A percentile compares a stretch with the other conserved stretches of the same genome.
Evolutionary conservation across 92 coral and sea anemone species (phyloP).

Genomic region (Heteractis magnifica): DNA sequence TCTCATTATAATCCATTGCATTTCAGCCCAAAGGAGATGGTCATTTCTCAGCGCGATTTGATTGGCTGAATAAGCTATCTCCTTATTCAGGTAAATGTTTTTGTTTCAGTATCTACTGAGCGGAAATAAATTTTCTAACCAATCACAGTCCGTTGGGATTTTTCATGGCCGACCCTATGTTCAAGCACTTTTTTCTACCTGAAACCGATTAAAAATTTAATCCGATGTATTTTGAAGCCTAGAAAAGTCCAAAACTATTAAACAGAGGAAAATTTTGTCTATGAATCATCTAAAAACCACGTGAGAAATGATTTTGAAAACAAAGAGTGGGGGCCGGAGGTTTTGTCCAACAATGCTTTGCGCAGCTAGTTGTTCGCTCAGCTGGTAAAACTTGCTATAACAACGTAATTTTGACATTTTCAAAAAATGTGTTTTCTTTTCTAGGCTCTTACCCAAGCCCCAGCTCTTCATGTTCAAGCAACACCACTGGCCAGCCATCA

Average conservation of each 20-base stretch:
- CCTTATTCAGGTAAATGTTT: conserved; percentile 72
- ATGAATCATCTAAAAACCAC: no score
- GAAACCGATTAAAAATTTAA: no score
- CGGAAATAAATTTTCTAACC: no score
- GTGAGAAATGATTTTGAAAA: no score
- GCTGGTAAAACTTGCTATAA: background rate
- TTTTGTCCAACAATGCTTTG: background rate
- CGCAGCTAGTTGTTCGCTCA: background rate
- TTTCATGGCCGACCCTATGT: no score
- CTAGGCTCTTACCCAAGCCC: conserved; percentile 47
- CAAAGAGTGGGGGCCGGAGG: background rate
- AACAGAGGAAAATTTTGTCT: no score
- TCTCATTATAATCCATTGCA: no score
- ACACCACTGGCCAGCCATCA: conserved; percentile 47
- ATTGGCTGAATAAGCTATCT: conserved; percentile 77
- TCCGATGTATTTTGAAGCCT: no score
- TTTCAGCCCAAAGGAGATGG: conserved; percentile 86
- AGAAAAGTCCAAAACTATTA: no score
- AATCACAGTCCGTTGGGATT: no score
- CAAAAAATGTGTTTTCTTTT: background rate
- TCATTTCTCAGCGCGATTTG: conserved; percentile 69
- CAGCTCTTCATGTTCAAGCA: conserved; percentile 45
- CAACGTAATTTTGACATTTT: background rate
- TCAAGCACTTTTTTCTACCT: no score
- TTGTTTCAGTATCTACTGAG: no score